A percentile compares a stretch with the other conserved stretches of the same genome.
Conservation (phyloP, 2,113 vertebrate genomes). For the Pelmatolapia mariae region DNA sequence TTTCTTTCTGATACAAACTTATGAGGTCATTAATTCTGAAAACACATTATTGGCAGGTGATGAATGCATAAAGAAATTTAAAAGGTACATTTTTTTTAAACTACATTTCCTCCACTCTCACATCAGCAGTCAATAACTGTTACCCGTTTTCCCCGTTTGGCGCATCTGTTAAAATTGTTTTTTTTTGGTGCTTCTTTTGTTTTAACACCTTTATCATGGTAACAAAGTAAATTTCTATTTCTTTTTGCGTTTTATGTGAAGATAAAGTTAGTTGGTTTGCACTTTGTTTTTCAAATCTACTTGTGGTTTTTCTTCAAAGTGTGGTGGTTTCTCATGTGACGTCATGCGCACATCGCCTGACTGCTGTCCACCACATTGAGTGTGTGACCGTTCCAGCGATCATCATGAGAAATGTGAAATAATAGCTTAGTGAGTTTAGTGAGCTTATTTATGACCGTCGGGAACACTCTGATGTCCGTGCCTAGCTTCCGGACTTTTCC, state of each 20-base stretch:
- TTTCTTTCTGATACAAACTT: background rate
- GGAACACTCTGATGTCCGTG: background rate
- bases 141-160: background rate
- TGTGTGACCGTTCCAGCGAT: rapidly evolving
- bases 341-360: background rate
- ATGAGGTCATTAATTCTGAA: background rate
- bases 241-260: background rate
- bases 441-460: background rate
- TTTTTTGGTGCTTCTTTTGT: background rate
- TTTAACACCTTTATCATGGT: background rate
- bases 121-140: background rate
- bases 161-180: background rate
- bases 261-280: background rate
- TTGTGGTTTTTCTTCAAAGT: background rate
- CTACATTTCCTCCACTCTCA: background rate
- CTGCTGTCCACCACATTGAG: background rate
- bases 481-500: background rate
- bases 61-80: background rate
- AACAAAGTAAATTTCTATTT: background rate
- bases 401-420: background rate
- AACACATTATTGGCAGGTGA: background rate
- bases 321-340: background rate
- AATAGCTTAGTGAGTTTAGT: background rate
- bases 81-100: rapidly evolving
- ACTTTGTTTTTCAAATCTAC: background rate